Conservation (phyloP, 2,888 invertebrate genomes). For the Hyles lineata region DNA sequence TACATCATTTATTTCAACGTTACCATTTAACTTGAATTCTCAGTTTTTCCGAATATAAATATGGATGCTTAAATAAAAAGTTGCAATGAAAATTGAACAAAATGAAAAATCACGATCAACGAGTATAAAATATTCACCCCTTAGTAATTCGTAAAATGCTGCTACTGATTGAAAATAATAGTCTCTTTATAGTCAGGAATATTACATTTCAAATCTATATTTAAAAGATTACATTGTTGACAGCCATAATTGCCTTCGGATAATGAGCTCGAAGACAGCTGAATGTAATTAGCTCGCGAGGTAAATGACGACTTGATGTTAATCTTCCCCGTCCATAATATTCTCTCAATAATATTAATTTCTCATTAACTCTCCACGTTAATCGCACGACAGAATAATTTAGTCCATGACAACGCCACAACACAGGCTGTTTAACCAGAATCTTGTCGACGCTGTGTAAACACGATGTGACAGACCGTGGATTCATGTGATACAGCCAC, state of each 20-base stretch:
- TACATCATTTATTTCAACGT: too few species aligned
- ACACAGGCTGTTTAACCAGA: constrained; percentile 12
- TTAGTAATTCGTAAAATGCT: too few species aligned
- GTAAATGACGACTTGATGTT: neutral
- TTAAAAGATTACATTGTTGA: neutral
- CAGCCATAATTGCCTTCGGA: neutral
- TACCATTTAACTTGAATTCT: too few species aligned
- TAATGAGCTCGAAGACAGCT: neutral
- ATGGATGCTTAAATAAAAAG: too few species aligned
- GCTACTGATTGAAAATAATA: too few species aligned
- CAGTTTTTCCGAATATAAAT: too few species aligned
- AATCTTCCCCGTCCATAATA: constrained; percentile 19
- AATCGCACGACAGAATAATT: constrained; percentile 35
- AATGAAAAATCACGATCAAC: too few species aligned
- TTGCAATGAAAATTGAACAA: too few species aligned
- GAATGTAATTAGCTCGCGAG: neutral
- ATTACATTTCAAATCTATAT: neutral
- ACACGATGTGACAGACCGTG: neutral
- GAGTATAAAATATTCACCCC: too few species aligned
- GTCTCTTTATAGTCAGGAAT: too few species aligned
- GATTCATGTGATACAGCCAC: neutral
- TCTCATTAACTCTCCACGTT: constrained; percentile 35
- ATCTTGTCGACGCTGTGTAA: neutral
- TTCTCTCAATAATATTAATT: constrained; percentile 37
- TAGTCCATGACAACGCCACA: constrained; percentile 31